These are phyloP conservation scores for Callorhinus ursinus DNA, from an alignment of 2,113 vertebrate species.

Conservation along the genomic window DNA sequence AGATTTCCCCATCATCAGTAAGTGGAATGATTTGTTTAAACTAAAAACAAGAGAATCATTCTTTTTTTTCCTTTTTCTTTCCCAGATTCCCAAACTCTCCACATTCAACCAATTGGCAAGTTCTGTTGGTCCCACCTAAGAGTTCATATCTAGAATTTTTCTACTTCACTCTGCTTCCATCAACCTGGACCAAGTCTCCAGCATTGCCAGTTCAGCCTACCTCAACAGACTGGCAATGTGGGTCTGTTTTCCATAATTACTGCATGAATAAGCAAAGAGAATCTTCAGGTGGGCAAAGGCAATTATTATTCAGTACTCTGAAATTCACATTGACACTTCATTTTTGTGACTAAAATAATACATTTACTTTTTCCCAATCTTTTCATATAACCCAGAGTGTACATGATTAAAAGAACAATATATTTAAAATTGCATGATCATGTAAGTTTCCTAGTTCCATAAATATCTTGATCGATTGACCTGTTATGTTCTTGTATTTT, in stretches of 20 bases:
- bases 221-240: neutral
- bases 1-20: neutral
- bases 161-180: neutral
- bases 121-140: neutral
- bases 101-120: neutral
- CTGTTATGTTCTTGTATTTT: neutral
- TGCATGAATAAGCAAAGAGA: neutral
- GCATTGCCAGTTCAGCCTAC: neutral
- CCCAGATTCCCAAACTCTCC: neutral
- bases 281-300: constrained; percentile 21
- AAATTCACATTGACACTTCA: constrained; percentile 2
- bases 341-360: constrained; percentile 30
- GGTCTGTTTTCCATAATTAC: neutral
- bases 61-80: neutral
- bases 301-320: neutral
- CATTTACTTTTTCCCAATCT: neutral
- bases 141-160: neutral
- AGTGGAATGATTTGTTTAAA: neutral
- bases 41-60: neutral
- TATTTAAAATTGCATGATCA: neutral
- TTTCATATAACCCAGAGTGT: neutral
- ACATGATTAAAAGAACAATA: neutral
- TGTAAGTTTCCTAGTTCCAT: neutral
- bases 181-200: neutral
- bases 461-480: neutral